Evolutionary conservation across 2,888 invertebrate genomes (phyloP).

Genomic region (Protophormia terraenovae): DNA sequence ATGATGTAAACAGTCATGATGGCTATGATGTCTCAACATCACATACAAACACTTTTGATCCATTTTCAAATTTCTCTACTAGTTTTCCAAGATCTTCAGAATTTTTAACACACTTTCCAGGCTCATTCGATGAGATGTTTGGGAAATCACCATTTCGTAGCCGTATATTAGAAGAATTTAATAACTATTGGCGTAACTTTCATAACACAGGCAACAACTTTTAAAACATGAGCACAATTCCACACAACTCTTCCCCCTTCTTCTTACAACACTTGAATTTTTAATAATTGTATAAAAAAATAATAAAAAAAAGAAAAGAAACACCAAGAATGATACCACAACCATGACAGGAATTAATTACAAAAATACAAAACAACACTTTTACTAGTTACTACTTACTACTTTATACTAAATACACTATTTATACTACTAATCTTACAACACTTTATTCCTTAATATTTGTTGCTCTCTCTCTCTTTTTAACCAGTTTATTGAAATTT

Average conservation of each 20-base stretch:
- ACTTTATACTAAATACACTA: background rate
- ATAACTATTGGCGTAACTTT: constrained; percentile 78
- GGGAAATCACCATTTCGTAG: constrained; percentile 76
- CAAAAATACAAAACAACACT: background rate
- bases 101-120: constrained; percentile 22
- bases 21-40: constrained; percentile 39
- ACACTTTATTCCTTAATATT: background rate
- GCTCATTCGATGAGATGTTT: constrained; percentile 75
- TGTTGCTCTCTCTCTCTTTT: background rate
- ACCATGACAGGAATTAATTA: constrained; percentile 15
- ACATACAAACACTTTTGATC: constrained; percentile 31
- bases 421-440: background rate
- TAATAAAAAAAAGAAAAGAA: background rate
- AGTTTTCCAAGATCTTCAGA: constrained; percentile 69
- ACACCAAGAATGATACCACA: constrained; percentile 13
- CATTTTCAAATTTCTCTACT: constrained; percentile 47
- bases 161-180: constrained; percentile 76
- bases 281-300: background rate
- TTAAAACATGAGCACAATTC: constrained; percentile 25
- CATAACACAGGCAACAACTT: constrained; percentile 68
- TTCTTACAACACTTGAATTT: no score
- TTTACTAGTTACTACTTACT: no score
- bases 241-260: no score
- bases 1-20: constrained; percentile 23
- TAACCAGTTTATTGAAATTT: background rate